phyloP scores from a whole-genome alignment of 2,113 vertebrate species.

The Onychostruthus taczanowskii region DNA sequence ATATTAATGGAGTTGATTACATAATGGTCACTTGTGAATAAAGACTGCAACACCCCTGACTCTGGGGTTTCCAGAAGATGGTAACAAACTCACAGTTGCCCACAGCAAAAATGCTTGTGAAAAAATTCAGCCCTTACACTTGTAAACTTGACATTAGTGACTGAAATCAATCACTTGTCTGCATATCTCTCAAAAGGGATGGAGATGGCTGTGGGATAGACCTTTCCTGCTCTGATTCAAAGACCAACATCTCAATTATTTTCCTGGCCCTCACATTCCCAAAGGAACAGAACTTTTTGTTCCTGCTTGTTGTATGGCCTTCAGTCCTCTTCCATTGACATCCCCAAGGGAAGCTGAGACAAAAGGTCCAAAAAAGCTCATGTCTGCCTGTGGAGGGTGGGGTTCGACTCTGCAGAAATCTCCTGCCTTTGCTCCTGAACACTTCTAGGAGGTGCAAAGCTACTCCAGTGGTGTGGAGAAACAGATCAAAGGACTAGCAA shows the following conservation, averaged over 20 bases:
- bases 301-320: accelerated
- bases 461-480: neutral
- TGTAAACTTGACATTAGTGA: neutral
- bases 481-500: neutral
- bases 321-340: neutral
- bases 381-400: neutral
- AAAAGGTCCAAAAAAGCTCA: neutral
- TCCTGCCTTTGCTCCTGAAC: neutral
- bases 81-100: neutral
- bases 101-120: neutral
- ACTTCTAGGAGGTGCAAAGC: neutral
- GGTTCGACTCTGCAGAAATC: neutral
- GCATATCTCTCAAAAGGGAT: neutral
- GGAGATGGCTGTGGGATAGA: neutral
- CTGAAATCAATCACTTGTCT: neutral
- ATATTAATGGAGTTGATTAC: neutral
- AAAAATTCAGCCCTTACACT: neutral
- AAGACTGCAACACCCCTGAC: neutral
- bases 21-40: neutral
- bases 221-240: neutral
- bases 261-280: neutral
- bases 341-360: neutral
- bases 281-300: neutral
- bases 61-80: neutral
- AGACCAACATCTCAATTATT: neutral